These are phyloP conservation scores for Indri indri DNA, from an alignment of 2,113 vertebrate species.

Conservation along the genomic window DNA sequence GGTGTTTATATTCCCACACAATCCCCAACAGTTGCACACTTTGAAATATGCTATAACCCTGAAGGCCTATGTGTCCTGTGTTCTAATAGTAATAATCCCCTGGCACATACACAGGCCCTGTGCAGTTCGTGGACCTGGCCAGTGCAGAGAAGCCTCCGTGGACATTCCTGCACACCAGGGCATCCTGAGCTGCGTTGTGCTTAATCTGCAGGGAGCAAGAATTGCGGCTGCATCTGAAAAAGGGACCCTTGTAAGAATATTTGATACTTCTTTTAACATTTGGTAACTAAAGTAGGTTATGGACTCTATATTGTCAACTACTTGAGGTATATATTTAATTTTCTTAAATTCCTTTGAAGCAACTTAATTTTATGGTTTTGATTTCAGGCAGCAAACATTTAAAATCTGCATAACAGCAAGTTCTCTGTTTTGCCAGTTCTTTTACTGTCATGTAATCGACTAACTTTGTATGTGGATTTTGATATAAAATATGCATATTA, in stretches of 20 bases:
- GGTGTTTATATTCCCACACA: too few species aligned
- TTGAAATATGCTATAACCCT: too few species aligned
- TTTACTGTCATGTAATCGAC: conserved; percentile 74
- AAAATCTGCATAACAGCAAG: conserved; percentile 41
- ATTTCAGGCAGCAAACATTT: conserved; percentile 42
- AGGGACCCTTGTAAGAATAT: conserved; percentile 60
- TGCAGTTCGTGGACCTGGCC: conserved; percentile 97
- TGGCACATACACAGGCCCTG: conserved; percentile 94
- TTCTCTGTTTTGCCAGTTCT: conserved; percentile 61
- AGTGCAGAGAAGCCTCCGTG: conserved; percentile 97
- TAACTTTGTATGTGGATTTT: conserved; percentile 75
- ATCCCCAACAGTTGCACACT: too few species aligned
- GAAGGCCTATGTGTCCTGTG: conserved; percentile 97
- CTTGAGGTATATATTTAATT: background rate
- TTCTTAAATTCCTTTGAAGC: conserved; percentile 21
- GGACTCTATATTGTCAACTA: too few species aligned
- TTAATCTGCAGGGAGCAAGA: conserved; percentile 97
- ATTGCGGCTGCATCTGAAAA: conserved; percentile 98
- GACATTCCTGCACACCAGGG: conserved; percentile 98
- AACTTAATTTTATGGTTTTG: conserved; percentile 60
- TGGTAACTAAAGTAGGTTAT: too few species aligned
- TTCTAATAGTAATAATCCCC: conserved; percentile 99
- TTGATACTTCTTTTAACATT: too few species aligned
- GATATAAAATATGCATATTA: conserved; percentile 85
- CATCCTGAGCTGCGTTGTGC: conserved; percentile 94